Evolutionary conservation across 1,140 invertebrate genomes (phyloP), one percentile per base, ranked within the genome.

Genomic region (Sarcophaga bullata): DNA sequence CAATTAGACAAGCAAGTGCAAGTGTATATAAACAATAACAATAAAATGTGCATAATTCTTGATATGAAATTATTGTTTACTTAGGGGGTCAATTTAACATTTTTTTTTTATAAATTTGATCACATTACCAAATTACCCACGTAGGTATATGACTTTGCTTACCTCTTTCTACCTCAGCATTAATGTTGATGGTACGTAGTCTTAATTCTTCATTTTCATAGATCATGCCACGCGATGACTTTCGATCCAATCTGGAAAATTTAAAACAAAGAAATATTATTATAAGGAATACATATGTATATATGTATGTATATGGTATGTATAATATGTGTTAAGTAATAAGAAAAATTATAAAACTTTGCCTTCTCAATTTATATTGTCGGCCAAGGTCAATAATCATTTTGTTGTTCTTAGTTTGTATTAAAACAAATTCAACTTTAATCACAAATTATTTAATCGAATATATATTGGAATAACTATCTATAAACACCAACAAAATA

Each of bases 181-280:
- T 97, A 86, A 97, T 97, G 86, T 97, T 95, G 87, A 97, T 97
- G 37, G 96, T 97, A 84, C 96, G 93, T 86, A 97, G 91, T 85
- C 96, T 92, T n/a, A 97, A 92, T 88, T 97, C 96, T 90, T 97
- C 96, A 92, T 97, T 97, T 91, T 97, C 96, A 91, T 95, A 96
- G 85, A 96, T 93, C 95, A 96, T 96, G 80, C 95, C 95, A 85
- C 95, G 93, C 37, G 95, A 95, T 25, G 95, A 96, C 90, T 95
- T 96, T 84, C 95, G 92, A 91, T 96, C 95, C 90, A 96, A 94
- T 90, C 93, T 94, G 90, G 46, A 90, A 90, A n/a, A 73, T 11
- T 10, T 47, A 78, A 46, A 7, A 50, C 19, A 82, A 82, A 58
- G 6, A 82, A 73, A 50, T 81, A 52, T 11, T 15, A 37, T 19